phyloP scores from a whole-genome alignment of 2,888 invertebrate species.

The Meghimatium bilineatum region DNA sequence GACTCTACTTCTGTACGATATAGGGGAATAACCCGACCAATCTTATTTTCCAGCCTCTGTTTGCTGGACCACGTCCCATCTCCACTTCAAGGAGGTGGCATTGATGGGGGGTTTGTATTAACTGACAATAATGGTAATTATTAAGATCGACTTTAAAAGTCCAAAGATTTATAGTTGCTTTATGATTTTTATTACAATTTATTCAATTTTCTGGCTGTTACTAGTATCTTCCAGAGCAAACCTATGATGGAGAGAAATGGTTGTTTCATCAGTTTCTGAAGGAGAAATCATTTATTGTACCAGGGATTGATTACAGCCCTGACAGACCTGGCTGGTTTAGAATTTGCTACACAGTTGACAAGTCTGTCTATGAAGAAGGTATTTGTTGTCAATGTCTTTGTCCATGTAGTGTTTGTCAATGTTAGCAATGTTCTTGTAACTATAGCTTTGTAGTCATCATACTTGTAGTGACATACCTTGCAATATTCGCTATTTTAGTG shows the following conservation, averaged over 20 bases:
- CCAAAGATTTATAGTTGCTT: too few relatives aligned
- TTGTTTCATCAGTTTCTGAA: slow-evolving; percentile 53
- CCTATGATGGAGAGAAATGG: slow-evolving; percentile 52
- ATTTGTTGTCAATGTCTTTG: not conserved
- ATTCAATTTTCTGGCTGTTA: not conserved
- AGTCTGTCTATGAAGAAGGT: slow-evolving; percentile 66
- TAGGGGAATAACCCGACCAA: too few relatives aligned
- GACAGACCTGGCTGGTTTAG: slow-evolving; percentile 71
- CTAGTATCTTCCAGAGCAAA: slow-evolving; percentile 51
- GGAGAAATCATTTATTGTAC: slow-evolving; percentile 65
- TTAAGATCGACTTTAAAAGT: too few relatives aligned
- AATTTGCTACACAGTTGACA: slow-evolving; percentile 63
- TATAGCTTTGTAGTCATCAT: too few relatives aligned
- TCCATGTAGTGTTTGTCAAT: not conserved
- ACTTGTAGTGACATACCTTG: too few relatives aligned
- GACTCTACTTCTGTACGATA: too few relatives aligned
- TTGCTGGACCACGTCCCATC: too few relatives aligned
- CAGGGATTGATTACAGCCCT: slow-evolving; percentile 62
- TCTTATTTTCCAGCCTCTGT: too few relatives aligned
- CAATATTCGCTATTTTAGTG: too few relatives aligned
- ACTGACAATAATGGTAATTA: too few relatives aligned
- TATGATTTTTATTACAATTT: not conserved
- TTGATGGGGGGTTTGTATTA: too few relatives aligned
- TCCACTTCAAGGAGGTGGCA: too few relatives aligned
- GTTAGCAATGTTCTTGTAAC: not conserved